phyloP scores from a whole-genome alignment of 2,113 vertebrate genomes.

The Ia io region DNA sequence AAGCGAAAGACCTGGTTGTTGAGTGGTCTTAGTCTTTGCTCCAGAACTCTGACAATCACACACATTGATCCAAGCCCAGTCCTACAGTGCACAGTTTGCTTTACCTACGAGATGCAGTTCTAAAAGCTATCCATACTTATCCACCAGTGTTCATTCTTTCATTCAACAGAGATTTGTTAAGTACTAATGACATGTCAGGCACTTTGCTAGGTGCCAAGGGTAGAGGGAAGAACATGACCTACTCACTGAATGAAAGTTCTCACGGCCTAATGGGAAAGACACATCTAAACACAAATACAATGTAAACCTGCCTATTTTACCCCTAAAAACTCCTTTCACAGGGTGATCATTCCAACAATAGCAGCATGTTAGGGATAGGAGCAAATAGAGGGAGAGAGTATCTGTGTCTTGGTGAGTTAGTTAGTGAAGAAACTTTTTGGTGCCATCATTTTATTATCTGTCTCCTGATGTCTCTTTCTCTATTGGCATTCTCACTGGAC shows the following conservation, averaged over 20 bases:
- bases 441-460: neutral
- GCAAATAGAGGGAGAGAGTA: neutral
- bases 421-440: neutral
- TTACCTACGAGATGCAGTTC: neutral
- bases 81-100: neutral
- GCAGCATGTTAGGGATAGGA: neutral
- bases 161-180: conserved; percentile 8
- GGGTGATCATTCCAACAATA: neutral
- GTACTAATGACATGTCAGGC: neutral
- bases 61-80: neutral
- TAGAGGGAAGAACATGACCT: neutral
- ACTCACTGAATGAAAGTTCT: conserved; percentile 20
- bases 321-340: neutral
- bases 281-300: neutral
- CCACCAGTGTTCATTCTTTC: neutral
- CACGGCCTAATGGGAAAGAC: neutral
- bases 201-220: neutral
- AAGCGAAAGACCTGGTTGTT: neutral
- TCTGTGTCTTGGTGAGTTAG: neutral
- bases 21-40: neutral
- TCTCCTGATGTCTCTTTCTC: neutral
- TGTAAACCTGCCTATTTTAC: too few relatives aligned
- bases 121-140: neutral
- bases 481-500: neutral
- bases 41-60: neutral